Evolutionary conservation across 1,140 invertebrate species (phyloP).

Genomic region (Parapsyche elsis): DNA sequence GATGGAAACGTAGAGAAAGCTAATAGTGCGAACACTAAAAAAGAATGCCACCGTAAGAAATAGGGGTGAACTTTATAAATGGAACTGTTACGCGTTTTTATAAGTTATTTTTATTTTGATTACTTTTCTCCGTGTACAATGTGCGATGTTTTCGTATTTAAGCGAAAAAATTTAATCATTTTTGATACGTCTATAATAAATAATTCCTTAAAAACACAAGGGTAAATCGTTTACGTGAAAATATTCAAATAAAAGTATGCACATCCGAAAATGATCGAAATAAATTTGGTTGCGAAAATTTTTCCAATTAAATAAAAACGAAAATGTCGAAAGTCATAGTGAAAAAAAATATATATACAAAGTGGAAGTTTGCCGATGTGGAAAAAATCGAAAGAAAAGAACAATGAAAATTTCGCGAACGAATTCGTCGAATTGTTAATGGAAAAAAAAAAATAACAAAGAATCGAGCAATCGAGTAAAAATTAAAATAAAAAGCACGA

Average conservation of each 20-base stretch:
- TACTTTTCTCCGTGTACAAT: neutral
- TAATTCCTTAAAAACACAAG: too few species aligned
- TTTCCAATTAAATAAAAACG: conserved; percentile 3
- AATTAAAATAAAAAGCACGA: conserved; percentile 1
- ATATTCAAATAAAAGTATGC: neutral
- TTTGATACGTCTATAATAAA: too few species aligned
- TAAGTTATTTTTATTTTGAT: neutral
- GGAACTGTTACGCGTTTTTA: neutral
- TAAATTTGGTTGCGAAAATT: neutral
- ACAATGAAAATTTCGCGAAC: conserved; percentile 14
- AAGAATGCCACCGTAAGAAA: conserved; percentile 25
- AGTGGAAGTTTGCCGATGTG: neutral
- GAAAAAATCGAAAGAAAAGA: neutral
- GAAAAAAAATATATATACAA: neutral
- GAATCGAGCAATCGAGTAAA: conserved; percentile 3
- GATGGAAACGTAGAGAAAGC: conserved; percentile 34
- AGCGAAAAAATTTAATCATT: too few species aligned
- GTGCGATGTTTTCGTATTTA: neutral
- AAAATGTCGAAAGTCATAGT: conserved; percentile 3
- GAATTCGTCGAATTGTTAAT: conserved; percentile 11
- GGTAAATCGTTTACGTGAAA: neutral
- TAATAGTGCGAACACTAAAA: conserved; percentile 37
- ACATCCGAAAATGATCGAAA: neutral
- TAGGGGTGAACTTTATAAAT: conserved; percentile 6
- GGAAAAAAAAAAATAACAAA: conserved; percentile 7